phyloP scores from a whole-genome alignment of 2,113 vertebrate genomes.

The Myotis yumanensis region DNA sequence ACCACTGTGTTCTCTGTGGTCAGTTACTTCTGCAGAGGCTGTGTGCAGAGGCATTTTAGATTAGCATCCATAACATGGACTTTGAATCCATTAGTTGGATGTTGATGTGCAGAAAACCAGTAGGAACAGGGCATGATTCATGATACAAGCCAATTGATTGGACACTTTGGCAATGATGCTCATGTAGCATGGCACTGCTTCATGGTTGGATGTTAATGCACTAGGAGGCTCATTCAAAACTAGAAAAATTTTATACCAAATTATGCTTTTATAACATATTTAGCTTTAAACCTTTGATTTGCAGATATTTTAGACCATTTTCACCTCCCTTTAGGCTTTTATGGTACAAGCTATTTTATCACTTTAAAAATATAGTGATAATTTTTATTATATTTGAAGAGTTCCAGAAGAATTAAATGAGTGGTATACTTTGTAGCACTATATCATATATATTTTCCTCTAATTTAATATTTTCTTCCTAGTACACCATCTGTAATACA shows the following conservation, averaged over 20 bases:
- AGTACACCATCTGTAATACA: slow-evolving; percentile 37
- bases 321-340: not conserved
- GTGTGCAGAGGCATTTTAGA: slow-evolving; percentile 50
- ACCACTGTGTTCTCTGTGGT: slow-evolving; percentile 44
- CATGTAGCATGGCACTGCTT: not conserved
- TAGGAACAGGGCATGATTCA: slow-evolving; percentile 15
- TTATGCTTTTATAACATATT: not conserved
- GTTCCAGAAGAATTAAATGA: not conserved
- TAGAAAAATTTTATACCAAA: slow-evolving; percentile 15
- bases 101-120: not conserved
- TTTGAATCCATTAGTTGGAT: slow-evolving; percentile 49
- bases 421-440: not conserved
- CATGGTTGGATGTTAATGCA: not conserved
- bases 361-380: slow-evolving; percentile 56
- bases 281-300: not conserved
- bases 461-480: slow-evolving; percentile 64
- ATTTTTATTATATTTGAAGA: slow-evolving; percentile 52
- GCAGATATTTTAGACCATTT: slow-evolving; percentile 41
- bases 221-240: not conserved
- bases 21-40: slow-evolving; percentile 60
- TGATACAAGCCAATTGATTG: slow-evolving; percentile 47
- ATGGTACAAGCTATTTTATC: slow-evolving; percentile 22
- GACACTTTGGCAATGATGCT: not conserved
- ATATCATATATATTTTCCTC: slow-evolving; percentile 7
- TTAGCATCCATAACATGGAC: slow-evolving; percentile 54